Evolutionary conservation across 2,797 vertebrate genomes (phyloP).

Genomic region (Heterohyrax brucei): DNA sequence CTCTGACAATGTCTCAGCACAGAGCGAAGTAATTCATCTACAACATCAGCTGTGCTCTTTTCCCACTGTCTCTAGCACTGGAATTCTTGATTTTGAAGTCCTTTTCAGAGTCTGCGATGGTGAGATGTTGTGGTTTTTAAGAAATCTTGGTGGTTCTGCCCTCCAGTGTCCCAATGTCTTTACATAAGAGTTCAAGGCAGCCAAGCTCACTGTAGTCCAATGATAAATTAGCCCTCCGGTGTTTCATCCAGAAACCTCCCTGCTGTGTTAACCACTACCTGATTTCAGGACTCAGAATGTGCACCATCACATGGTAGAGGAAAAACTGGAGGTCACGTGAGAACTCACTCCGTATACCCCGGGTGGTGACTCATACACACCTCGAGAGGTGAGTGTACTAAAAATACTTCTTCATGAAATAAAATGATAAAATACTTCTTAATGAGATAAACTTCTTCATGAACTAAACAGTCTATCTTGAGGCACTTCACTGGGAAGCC

Average conservation of each 20-base stretch:
- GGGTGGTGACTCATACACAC: fast-evolving
- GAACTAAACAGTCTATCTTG: fast-evolving
- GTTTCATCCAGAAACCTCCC: background rate
- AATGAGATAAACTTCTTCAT: no score
- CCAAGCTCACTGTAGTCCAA: background rate
- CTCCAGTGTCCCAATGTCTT: background rate
- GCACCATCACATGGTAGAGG: fast-evolving
- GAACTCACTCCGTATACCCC: background rate
- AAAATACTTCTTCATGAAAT: no score
- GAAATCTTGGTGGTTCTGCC: background rate
- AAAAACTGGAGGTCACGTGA: fast-evolving
- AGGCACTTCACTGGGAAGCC: background rate
- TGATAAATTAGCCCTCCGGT: background rate
- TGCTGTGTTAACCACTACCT: background rate
- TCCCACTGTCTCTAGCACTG: background rate
- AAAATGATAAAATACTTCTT: no score
- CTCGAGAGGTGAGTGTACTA: no score
- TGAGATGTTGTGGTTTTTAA: background rate
- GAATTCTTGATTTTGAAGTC: background rate
- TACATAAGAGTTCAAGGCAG: background rate
- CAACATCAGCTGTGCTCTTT: fast-evolving
- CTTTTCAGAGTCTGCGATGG: background rate
- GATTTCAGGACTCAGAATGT: background rate
- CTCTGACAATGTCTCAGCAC: background rate
- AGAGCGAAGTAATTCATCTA: background rate